Evolutionary conservation across 2,113 vertebrate genomes (phyloP), one percentile per base, ranked within the genome.

Genomic region (Menura novaehollandiae): DNA sequence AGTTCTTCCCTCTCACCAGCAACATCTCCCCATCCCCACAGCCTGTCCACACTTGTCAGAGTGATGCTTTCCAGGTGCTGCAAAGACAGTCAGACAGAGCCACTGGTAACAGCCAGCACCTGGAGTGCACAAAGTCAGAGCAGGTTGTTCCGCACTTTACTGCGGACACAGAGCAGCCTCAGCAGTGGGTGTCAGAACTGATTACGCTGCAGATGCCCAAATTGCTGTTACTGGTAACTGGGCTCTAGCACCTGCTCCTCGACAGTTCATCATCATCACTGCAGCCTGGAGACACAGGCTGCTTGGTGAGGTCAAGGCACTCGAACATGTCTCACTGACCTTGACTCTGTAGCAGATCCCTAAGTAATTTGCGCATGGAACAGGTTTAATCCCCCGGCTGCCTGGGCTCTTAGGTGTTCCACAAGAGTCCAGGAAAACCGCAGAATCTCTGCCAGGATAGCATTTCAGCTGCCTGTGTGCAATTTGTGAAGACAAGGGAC

Each of bases 301-400:
- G n/a, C 24, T 76, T 44, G 28, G 22, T 56, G 55, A 33, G 20
- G 24, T 56, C 68, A 52, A 60, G 55, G 17, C 18, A n/a, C 21
- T 13, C 0, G 0, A n/a, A 19, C 4, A 46, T 13, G 3, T 69
- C 33, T 74, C 35, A 15, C 17, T n/a, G 33, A 69, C 6, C 27
- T 82, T 33, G 16, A 44, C 7, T 14, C 17, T 6, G 6, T 6
- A 60, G 59, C 39, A 85, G 59, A 74, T 1, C 26, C 33, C 19
- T 21, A 30, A 82, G 30, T 64, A 85, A 69, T 13, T 26, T 60
- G 15, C 60, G 13, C 11, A 26, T 5, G 7, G 49, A 49, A 55
- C 11, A 37, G 26, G 23, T 53, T 75, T 76, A 78, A 74, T 60
- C 11, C 14, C 44, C 68, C 33, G 22, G 27, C 16, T 6, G 16